Percentiles rank a stretch among this genome's conserved stretches.
phyloP scores from a whole-genome alignment of 2,797 vertebrate species.

The Thalassophryne amazonica region DNA sequence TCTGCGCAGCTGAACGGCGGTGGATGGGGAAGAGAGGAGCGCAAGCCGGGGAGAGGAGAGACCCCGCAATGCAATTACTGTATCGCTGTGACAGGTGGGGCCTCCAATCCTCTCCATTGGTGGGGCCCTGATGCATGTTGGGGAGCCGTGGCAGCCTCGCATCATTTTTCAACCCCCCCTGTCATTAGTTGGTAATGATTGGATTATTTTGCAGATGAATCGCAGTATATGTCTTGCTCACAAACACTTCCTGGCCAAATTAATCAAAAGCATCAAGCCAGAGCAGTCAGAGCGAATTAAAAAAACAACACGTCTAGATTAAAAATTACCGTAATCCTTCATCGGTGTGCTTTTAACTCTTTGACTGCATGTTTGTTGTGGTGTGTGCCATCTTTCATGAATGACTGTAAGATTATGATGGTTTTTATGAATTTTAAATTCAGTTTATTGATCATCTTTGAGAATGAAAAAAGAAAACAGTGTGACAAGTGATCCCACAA shows the following conservation, averaged over 20 bases:
- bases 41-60: slow-evolving; percentile 77
- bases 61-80: slow-evolving; percentile 87
- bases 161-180: slow-evolving; percentile 94
- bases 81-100: slow-evolving; percentile 82
- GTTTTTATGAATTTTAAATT: slow-evolving; percentile 9
- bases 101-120: slow-evolving; percentile 81
- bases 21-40: slow-evolving; percentile 68
- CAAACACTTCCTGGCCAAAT: slow-evolving; percentile 94
- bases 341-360: slow-evolving; percentile 89
- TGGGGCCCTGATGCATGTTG: slow-evolving; percentile 82
- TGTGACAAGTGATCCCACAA: neutral
- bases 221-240: slow-evolving; percentile 98
- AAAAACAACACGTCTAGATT: slow-evolving; percentile 93
- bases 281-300: slow-evolving; percentile 93
- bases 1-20: slow-evolving; percentile 80
- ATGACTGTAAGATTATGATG: slow-evolving; percentile 34
- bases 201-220: slow-evolving; percentile 99
- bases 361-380: slow-evolving; percentile 15
- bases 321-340: slow-evolving; percentile 94
- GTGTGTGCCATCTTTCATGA: slow-evolving; percentile 28
- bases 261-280: slow-evolving; percentile 98
- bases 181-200: slow-evolving; percentile 99
- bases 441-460: slow-evolving; percentile 7
- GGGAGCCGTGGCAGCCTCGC: slow-evolving; percentile 82
- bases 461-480: slow-evolving; percentile 1